Evolutionary conservation across 2,797 vertebrate species (phyloP), one percentile per base, ranked within the genome.

Genomic region (Syngnathus acus): DNA sequence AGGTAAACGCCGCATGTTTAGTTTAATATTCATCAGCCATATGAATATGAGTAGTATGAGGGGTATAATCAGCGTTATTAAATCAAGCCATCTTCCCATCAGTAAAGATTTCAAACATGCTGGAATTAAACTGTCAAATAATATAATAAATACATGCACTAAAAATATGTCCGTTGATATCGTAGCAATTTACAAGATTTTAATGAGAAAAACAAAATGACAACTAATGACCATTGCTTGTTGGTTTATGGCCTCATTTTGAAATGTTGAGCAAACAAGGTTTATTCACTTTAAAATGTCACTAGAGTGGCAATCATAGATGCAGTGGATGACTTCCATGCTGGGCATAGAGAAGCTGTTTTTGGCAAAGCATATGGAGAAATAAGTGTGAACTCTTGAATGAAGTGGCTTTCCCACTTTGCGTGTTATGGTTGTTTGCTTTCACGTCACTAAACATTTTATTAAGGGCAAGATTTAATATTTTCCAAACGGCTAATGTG

Each of bases 11-110:
- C 19, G 32, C 51, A 45, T 40, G 58, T 72, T 82, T 82, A 78
- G 66, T 70, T 66, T 76, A 65, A 82, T 70, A 70, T 78, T 70
- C 65, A 64, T 81, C 58, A 72, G 65, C 68, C 58, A 64, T 45
- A 45, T 14, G 11, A 6, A 10, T 16, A 48, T 19, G 47, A 71
- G 59, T 50, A 69, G 64, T 47, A 6, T 68, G 40, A 65, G 0
- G 42, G n/a, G 16, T 42, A 50, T 72, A 67, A 26, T 45, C 19
- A 23, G 67, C 32, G 58, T 66, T 48, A 21, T 21, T 21, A 53
- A 10, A 21, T 3, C 3, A 21, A 53, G 50, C 70, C 14, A 58
- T 70, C 62, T 67, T 61, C 14, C 23, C 40, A 37, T 48, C 19
- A 38, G 26, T 6, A 59, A 39, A 53, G 65, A 6, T 63, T 68